Evolutionary conservation across 2,113 vertebrate species (phyloP), one percentile per base, ranked within the genome.

Genomic region (Camelus dromedarius): DNA sequence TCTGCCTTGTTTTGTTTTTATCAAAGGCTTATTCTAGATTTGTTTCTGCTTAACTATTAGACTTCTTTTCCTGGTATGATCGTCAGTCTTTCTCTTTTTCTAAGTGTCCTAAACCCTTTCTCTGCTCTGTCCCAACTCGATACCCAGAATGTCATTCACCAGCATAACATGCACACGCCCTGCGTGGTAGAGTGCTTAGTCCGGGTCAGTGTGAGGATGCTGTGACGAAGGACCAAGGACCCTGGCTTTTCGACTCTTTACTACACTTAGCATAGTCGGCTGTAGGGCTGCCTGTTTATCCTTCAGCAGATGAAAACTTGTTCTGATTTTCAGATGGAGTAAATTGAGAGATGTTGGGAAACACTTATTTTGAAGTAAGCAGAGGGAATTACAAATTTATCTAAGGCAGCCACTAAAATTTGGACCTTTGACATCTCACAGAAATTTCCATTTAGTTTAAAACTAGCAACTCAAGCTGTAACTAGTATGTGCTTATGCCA

Each of bases 401-500:
- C 24, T 52, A 87, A 82, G 38, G 46, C n/a, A 95, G 19, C n/a
- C 64, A 81, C 93, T 96, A 77, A 64, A 96, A 81, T 58, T 20
- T 70, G 52, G 46, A 87, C 26, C 66, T 52, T 89, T 82, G 82
- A 19, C 58, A n/a, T 85, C 83, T 85, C n/a, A 82, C 81, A 84
- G 67, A 85, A 67, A 11, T 92, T 90, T 48, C 80, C 22, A n/a
- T 35, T 84, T 91, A 38, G 60, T 95, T 91, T 83, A 77, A 88
- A 96, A 83, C 35, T 80, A 76, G 82, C 86, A 77, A 12, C 42
- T 82, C 46, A 38, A 32, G 35, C 85, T 91, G 11, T 62, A 92
- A 14, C 89, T 76, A 86, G 46, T 89, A 79, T 69, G 20, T 89
- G 73, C 70, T 85, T 62, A 81, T 48, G 58, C 80, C 88, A 95